These are phyloP conservation scores for Pristionchus entomophagus DNA, from an alignment of 2,888 invertebrate species.

Conservation along the genomic window DNA sequence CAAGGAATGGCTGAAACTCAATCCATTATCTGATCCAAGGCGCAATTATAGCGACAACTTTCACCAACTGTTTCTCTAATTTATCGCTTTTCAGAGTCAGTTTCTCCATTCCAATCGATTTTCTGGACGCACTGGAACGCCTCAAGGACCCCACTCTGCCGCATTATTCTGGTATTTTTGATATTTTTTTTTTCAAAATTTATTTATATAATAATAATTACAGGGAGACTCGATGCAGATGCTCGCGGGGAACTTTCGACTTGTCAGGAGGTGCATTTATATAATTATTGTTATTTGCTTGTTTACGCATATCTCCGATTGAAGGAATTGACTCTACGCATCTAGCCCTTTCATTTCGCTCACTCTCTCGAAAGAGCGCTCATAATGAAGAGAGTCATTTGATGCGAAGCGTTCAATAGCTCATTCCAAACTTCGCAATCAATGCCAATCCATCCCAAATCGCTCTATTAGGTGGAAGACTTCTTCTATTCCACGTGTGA, in stretches of 20 bases:
- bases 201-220: not conserved
- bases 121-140: constrained; percentile 27
- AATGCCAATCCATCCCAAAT: not conserved
- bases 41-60: too few species aligned
- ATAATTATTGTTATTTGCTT: too few species aligned
- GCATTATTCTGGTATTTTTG: not conserved
- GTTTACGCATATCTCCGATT: too few species aligned
- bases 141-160: constrained; percentile 11
- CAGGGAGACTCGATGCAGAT: not conserved
- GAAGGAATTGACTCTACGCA: too few species aligned
- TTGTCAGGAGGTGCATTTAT: not conserved
- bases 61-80: too few species aligned
- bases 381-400: too few species aligned
- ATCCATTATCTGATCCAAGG: too few species aligned
- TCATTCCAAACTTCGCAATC: too few species aligned
- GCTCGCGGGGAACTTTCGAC: not conserved
- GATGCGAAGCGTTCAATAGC: too few species aligned
- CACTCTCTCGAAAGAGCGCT: too few species aligned
- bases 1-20: too few species aligned
- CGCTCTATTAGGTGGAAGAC: not conserved
- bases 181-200: not conserved
- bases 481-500: constrained; percentile 13
- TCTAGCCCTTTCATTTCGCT: too few species aligned
- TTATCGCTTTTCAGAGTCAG: not conserved
- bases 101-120: constrained; percentile 38